Evolutionary conservation across 2,113 vertebrate species (phyloP).

Genomic region (Triplophysa tibetana): DNA sequence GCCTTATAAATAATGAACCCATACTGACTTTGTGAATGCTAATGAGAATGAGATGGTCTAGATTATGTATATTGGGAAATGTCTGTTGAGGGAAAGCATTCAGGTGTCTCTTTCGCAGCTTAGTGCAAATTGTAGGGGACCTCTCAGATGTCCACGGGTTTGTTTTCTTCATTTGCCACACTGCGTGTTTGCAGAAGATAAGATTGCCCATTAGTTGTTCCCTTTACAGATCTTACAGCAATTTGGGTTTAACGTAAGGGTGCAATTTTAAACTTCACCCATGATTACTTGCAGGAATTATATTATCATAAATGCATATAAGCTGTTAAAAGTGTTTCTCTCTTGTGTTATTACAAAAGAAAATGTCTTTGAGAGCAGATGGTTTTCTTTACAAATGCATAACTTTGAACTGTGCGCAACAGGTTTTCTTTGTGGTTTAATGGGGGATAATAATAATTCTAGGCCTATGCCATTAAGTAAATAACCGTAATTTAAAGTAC

Average conservation of each 20-base stretch:
- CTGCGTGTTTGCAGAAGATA: background rate
- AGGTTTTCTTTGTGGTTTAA: constrained; percentile 42
- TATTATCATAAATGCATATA: background rate
- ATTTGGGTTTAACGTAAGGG: background rate
- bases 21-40: constrained; percentile 49
- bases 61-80: constrained; percentile 36
- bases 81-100: background rate
- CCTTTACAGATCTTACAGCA: background rate
- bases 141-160: background rate
- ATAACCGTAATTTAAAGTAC: constrained; percentile 44
- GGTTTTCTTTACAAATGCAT: constrained; percentile 19
- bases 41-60: constrained; percentile 34
- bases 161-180: background rate
- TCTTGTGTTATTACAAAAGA: background rate
- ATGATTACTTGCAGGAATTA: background rate
- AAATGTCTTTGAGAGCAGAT: background rate
- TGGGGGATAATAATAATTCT: constrained; percentile 45
- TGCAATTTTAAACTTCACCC: background rate
- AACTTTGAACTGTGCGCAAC: background rate
- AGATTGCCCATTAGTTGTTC: background rate
- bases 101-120: constrained; percentile 1
- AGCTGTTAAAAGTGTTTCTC: background rate
- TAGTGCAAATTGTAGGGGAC: background rate
- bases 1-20: constrained; percentile 48
- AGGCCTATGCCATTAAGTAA: constrained; percentile 11